Base-by-base conservation (phyloP, 2,888 invertebrate genomes). In the Timema cristinae region DNA sequence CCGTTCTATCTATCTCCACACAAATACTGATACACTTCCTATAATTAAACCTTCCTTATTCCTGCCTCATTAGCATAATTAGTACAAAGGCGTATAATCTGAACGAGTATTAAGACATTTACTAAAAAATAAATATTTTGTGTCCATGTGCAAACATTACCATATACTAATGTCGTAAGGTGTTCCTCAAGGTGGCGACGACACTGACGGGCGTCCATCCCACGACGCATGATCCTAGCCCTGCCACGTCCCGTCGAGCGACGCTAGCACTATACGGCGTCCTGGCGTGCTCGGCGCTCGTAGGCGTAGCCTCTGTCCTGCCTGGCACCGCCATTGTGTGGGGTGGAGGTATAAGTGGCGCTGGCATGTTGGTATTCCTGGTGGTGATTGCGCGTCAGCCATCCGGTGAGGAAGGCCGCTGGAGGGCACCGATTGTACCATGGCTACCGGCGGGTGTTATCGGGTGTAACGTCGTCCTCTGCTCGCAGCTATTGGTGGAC, bases 381-480 rank as follows among this genome's bases (percentile, higher is more conserved):
- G 79, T 85, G 5, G 79, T 86, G n/a, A 84, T 87, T 74, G 82
- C 84, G 67, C 84, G 85, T 80, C 87, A 89, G 79, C 88, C 89
- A 7, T 80, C 75, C 16, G 69, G 59, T 13, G 49, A 6, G 32
- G 56, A 9, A 50, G 54, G 48, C 32, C 32, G 13, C 66, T 13
- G 70, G 54, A 52, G 47, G 16, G 75, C 77, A 68, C 79, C 78
- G 5, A 59, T 81, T 61, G 80, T 82, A 75, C 81, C 83, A 6
- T 79, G 81, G 69, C 75, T 85, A 11, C 84, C 86, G 4, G 80
- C 87, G 78, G 77, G 84, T 69, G 83, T 84, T 54, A 84, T 88
- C 66, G 78, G 86, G 50, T 79, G 83, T 68, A 82, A 83, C 84
- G 77, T 85, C 51, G 76, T 82, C 69, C 77, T 89, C 70, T 84